A percentile compares a stretch with the other conserved stretches of the same genome.
phyloP scores from a whole-genome alignment of 2,797 vertebrate species.

The Lacerta viridis region DNA sequence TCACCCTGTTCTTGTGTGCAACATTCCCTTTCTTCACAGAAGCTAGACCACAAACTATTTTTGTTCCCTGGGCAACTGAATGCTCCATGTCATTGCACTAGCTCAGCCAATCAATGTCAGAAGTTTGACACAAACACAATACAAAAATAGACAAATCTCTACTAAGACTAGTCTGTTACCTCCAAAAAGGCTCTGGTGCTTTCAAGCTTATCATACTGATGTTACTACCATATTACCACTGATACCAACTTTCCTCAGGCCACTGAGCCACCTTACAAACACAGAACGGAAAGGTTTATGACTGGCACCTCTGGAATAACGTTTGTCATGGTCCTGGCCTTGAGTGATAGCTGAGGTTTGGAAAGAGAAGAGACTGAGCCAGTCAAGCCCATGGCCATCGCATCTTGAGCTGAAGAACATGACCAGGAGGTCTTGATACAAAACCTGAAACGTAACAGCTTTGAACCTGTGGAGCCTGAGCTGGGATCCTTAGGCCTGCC shows the following conservation, averaged over 20 bases:
- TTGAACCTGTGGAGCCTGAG: not conserved
- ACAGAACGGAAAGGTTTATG: not conserved
- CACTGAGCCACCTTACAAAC: not conserved
- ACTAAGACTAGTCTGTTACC: not conserved
- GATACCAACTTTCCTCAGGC: not conserved
- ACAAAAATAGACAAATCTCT: not conserved
- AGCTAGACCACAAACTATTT: not conserved
- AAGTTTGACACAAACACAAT: not conserved
- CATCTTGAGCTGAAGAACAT: not conserved
- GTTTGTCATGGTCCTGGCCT: not conserved
- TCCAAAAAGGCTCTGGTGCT: not conserved
- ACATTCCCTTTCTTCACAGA: not conserved
- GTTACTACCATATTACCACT: not conserved
- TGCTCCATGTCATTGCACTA: not conserved
- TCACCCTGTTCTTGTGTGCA: not conserved
- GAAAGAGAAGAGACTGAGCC: not conserved
- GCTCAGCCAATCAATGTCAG: not conserved
- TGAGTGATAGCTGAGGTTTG: not conserved
- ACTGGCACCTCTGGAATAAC: not conserved
- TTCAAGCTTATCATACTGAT: not conserved
- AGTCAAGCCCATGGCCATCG: not conserved
- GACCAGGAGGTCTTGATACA: not conserved
- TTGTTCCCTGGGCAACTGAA: not conserved
- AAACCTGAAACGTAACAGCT: not conserved
- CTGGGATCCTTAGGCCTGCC: not conserved